phyloP scores from a whole-genome alignment of 1,140 invertebrate genomes.

The Lysiphlebus fabarum region DNA sequence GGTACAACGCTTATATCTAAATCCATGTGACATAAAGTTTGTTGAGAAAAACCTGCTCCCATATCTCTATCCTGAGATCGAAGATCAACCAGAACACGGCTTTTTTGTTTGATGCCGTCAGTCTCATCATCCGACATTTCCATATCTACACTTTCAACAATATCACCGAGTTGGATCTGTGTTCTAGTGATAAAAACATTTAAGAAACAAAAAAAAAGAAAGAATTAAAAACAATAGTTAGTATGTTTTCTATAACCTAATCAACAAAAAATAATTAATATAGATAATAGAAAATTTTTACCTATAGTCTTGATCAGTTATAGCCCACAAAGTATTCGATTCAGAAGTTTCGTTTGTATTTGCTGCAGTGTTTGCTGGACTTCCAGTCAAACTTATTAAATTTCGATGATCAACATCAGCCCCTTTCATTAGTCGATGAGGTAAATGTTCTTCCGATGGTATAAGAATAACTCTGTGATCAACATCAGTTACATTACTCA shows the following conservation, averaged over 20 bases:
- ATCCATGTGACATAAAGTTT: slow-evolving; percentile 32
- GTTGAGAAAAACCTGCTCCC: slow-evolving; percentile 28
- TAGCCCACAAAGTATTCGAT: slow-evolving; percentile 41
- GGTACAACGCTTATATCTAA: slow-evolving; percentile 53
- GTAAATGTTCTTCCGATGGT: slow-evolving; percentile 43
- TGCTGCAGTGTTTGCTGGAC: slow-evolving; percentile 56
- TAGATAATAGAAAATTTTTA: slow-evolving; percentile 25
- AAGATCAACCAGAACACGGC: slow-evolving; percentile 46
- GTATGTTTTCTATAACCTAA: slow-evolving; percentile 14
- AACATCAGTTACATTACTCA: slow-evolving; percentile 57
- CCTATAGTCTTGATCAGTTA: slow-evolving; percentile 51
- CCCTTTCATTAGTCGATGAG: slow-evolving; percentile 49
- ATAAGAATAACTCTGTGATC: slow-evolving; percentile 58
- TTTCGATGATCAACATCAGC: slow-evolving; percentile 78
- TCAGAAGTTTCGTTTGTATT: slow-evolving; percentile 38
- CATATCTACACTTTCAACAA: slow-evolving; percentile 68
- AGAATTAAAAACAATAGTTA: slow-evolving; percentile 5
- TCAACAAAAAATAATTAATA: slow-evolving; percentile 15
- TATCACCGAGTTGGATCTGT: slow-evolving; percentile 57
- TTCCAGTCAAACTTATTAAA: slow-evolving; percentile 77
- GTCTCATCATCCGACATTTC: slow-evolving; percentile 70
- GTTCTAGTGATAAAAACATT: slow-evolving; percentile 33
- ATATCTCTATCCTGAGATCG: slow-evolving; percentile 50
- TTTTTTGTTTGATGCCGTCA: slow-evolving; percentile 45
- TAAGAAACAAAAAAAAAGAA: neutral